Evolutionary conservation across 1,140 invertebrate species (phyloP).

Genomic region (Colletes latitarsis): DNA sequence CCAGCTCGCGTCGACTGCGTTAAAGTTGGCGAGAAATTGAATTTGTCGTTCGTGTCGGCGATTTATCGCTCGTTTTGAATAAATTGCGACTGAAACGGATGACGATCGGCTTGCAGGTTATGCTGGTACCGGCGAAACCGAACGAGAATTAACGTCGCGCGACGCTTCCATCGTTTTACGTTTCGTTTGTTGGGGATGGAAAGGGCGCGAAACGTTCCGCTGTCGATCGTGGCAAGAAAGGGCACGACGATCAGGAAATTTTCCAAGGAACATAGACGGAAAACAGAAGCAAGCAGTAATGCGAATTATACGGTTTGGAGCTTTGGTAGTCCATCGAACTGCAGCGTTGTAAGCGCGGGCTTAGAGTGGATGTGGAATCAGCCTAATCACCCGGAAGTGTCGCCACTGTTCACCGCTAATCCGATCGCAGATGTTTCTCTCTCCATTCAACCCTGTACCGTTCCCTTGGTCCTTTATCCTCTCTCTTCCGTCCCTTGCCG

Average conservation of each 20-base stretch:
- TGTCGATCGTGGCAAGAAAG: too few relatives aligned
- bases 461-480: slow-evolving; percentile 15
- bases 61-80: slow-evolving; percentile 47
- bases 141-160: slow-evolving; percentile 36
- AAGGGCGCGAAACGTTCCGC: background rate
- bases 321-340: slow-evolving; percentile 47
- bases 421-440: slow-evolving; percentile 72
- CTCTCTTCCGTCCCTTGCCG: background rate
- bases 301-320: slow-evolving; percentile 22
- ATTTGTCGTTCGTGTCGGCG: slow-evolving; percentile 7
- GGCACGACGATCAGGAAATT: background rate
- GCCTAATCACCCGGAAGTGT: slow-evolving; percentile 77
- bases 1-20: background rate
- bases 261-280: slow-evolving; percentile 1
- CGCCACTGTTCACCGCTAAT: slow-evolving; percentile 75
- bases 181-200: slow-evolving; percentile 4
- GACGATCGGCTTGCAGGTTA: background rate
- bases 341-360: slow-evolving; percentile 67
- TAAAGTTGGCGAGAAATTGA: slow-evolving; percentile 23
- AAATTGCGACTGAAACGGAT: slow-evolving; percentile 12
- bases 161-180: slow-evolving; percentile 1
- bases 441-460: slow-evolving; percentile 43
- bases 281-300: slow-evolving; percentile 1
- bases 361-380: slow-evolving; percentile 72
- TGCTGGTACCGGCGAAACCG: background rate